Evolutionary conservation across 2,113 vertebrate species (phyloP), one percentile per base, ranked within the genome.

Genomic region (Fulica atra): DNA sequence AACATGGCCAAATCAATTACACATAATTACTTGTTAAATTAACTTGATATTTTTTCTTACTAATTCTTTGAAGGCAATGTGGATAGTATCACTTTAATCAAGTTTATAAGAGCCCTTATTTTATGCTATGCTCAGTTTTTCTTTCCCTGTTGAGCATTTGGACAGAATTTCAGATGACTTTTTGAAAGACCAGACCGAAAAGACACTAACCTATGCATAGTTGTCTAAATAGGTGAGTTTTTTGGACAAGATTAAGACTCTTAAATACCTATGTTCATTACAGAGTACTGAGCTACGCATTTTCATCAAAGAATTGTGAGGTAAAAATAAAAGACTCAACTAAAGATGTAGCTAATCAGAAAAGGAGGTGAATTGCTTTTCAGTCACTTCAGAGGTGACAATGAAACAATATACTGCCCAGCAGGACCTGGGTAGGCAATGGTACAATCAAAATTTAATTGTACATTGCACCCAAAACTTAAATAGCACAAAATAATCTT

Each of bases 371-470:
- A 16, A 33, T 10, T 63, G 14, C 3, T 84, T 64, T 81, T 54
- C 16, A 66, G 26, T 15, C 0, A 0, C 15, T 59, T 53, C 21
- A 66, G 66, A 93, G 8, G 11, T 46, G 42, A 3, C 13, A 40
- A 5, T 18, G 23, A 84, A 93, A 59, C 10, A 31, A 29, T 10
- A 31, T 5, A 13, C 4, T 24, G 17, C 6, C n/a, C 33, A 24
- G 10, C 1, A 26, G 19, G 24, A 73, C 28, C 3, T 46, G 19
- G 20, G 5, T 51, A 79, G 13, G 11, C 6, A 2, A 48, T 40
- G 16, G 31, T 31, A 21, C 0, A 0, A 38, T 53, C 36, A 23
- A 86, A 72, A 29, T 11, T 12, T 29, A 59, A 56, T 71, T 64
- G 16, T 8, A 65, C 4, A 3, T 31, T 46, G 5, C 12, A 83